Evolutionary conservation across 2,888 invertebrate genomes (phyloP).

Genomic region (Chloroclystis v-ata): DNA sequence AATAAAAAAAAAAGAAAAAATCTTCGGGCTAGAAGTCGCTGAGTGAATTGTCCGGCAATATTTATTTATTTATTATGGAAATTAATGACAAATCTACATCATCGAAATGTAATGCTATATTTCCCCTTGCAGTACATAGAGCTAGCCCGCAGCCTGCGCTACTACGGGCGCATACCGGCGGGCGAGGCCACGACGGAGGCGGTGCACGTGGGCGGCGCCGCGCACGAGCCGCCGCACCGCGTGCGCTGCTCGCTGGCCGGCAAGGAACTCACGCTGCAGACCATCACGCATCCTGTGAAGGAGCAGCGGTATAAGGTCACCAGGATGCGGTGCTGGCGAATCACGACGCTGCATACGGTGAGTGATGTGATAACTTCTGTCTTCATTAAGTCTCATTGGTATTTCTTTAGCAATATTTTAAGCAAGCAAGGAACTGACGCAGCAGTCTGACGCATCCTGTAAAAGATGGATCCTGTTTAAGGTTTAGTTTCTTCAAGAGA

Average conservation of each 20-base stretch:
- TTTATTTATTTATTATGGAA: too few species aligned
- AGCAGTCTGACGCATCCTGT: too few species aligned
- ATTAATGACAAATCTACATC: too few species aligned
- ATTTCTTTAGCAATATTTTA: too few species aligned
- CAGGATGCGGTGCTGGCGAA: constrained; percentile 97
- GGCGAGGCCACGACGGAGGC: constrained; percentile 65
- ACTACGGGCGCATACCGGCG: constrained; percentile 89
- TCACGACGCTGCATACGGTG: constrained; percentile 89
- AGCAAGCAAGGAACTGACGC: too few species aligned
- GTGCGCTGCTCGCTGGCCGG: constrained; percentile 89
- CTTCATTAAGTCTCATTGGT: too few species aligned
- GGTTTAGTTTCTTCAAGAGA: too few species aligned
- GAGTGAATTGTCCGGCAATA: too few species aligned
- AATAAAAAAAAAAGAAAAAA: too few species aligned
- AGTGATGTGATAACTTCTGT: constrained; percentile 40
- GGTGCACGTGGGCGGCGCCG: constrained; percentile 41
- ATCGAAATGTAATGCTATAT: too few species aligned
- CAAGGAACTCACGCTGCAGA: constrained; percentile 88
- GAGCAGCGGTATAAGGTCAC: constrained; percentile 96
- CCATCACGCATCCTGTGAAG: constrained; percentile 79
- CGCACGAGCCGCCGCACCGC: constrained; percentile 40
- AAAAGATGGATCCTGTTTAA: too few species aligned
- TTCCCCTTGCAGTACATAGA: constrained; percentile 87
- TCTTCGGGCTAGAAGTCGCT: too few species aligned
- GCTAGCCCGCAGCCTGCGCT: constrained; percentile 88